Base-by-base conservation (phyloP, 2,888 invertebrate species). In the Drosophila peninsularis region DNA sequence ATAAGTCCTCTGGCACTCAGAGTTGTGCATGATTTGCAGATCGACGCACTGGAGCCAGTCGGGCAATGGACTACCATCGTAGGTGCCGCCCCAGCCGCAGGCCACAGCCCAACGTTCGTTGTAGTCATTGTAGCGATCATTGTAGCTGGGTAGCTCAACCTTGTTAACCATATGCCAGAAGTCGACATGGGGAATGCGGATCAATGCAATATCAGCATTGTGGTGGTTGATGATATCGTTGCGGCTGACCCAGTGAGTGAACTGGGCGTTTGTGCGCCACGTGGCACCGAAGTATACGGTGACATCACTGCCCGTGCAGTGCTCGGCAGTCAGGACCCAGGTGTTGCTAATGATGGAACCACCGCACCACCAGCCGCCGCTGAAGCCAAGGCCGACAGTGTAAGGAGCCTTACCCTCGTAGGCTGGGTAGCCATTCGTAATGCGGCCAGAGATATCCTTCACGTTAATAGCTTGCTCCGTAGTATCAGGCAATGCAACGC, bases 31-130 rank as follows among this genome's bases (percentile, higher is more conserved):
- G 42, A 93, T 84, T 14, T 90, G 87, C 13, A 91, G 66, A n/a
- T 82, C 66, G 4, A 90, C 90, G 62, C 88, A 90, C 69, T 92
- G 89, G 21, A 93, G 82, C 47, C 91, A 90, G 13, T 88, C 70
- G 34, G 78, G 69, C 19, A 80, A 37, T 42, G 61, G 24, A 52
- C 75, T 37, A n/a, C 62, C 62, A 36, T 90, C 88, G 10, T 77
- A 80, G 68, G 74, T 80, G 24, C 81, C 88, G 7, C 90, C 90
- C 90, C 90, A 90, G n/a, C 90, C 90, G 27, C 82, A 83, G 19
- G 78, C 82, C n/a, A 84, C 61, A 7, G 82, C 60, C 78, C 82
- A 73, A 34, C 45, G 37, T 6, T 50, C 63, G 27, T 74, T 69
- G 53, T 64, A 82, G 68, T 56, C 63, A 32, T 69, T 78, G 70